Evolutionary conservation across 2,888 invertebrate genomes (phyloP).

Genomic region (Raillietiella orientalis): DNA sequence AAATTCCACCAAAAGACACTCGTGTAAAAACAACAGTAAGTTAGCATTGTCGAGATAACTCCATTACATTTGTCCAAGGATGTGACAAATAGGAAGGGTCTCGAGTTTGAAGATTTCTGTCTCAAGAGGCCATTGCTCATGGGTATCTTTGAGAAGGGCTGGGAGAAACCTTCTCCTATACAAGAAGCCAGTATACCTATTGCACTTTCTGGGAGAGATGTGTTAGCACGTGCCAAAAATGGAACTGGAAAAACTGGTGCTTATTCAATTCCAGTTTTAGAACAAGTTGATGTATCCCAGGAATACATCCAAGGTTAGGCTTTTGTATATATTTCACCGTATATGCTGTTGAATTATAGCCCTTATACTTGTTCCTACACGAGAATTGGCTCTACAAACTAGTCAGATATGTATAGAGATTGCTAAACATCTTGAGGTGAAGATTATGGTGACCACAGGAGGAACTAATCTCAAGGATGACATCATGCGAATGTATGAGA

Average conservation of each 20-base stretch:
- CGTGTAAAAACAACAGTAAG: slow-evolving; percentile 1
- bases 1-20: background rate
- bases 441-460: slow-evolving; percentile 98
- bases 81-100: slow-evolving; percentile 94
- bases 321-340: no score
- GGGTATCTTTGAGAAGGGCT: slow-evolving; percentile 99
- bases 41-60: background rate
- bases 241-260: slow-evolving; percentile 99
- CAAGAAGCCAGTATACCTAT: slow-evolving; percentile 98
- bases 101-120: slow-evolving; percentile 98
- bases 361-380: slow-evolving; percentile 86
- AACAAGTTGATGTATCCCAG: slow-evolving; percentile 40
- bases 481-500: slow-evolving; percentile 96
- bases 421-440: slow-evolving; percentile 81
- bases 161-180: slow-evolving; percentile 98
- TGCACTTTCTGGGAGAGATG: slow-evolving; percentile 85
- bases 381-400: slow-evolving; percentile 93
- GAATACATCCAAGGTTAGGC: slow-evolving; percentile 54
- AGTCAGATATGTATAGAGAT: slow-evolving; percentile 98
- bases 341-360: no score
- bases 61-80: slow-evolving; percentile 25
- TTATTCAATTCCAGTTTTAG: slow-evolving; percentile 91
- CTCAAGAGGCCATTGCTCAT: slow-evolving; percentile 83
- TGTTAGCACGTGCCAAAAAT: slow-evolving; percentile 94
- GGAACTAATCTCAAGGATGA: slow-evolving; percentile 59